phyloP scores from a whole-genome alignment of 1,140 invertebrate genomes.

The Trichoplusia ni region DNA sequence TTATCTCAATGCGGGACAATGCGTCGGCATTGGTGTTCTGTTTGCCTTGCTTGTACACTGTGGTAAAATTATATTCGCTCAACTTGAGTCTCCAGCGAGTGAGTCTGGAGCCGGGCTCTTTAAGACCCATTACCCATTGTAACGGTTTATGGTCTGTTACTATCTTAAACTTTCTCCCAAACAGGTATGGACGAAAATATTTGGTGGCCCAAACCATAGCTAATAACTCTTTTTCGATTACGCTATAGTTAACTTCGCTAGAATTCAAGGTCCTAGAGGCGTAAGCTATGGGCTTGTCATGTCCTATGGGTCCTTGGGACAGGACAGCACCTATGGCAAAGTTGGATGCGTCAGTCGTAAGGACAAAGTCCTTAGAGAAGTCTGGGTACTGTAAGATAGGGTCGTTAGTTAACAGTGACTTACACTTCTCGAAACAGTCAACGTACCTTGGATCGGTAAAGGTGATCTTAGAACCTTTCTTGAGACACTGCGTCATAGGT shows the following conservation, averaged over 20 bases:
- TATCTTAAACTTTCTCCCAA: no score
- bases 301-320: no score
- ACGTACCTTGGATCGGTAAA: neutral
- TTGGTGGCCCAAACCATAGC: no score
- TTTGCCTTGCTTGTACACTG: no score
- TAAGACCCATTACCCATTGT: neutral
- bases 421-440: neutral
- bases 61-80: slow-evolving; percentile 2
- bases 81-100: no score
- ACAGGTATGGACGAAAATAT: no score
- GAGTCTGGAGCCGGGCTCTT: neutral
- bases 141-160: slow-evolving; percentile 21
- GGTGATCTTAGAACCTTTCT: neutral
- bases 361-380: neutral
- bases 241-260: neutral
- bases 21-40: no score
- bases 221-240: slow-evolving; percentile 5
- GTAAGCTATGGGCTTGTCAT: no score
- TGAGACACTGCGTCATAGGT: no score
- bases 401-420: neutral
- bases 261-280: neutral
- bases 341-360: slow-evolving; percentile 59
- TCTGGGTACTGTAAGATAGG: no score
- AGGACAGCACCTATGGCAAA: no score
- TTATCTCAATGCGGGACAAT: slow-evolving; percentile 4